Evolutionary conservation across 2,113 vertebrate genomes (phyloP).

Genomic region (Empidonax traillii): DNA sequence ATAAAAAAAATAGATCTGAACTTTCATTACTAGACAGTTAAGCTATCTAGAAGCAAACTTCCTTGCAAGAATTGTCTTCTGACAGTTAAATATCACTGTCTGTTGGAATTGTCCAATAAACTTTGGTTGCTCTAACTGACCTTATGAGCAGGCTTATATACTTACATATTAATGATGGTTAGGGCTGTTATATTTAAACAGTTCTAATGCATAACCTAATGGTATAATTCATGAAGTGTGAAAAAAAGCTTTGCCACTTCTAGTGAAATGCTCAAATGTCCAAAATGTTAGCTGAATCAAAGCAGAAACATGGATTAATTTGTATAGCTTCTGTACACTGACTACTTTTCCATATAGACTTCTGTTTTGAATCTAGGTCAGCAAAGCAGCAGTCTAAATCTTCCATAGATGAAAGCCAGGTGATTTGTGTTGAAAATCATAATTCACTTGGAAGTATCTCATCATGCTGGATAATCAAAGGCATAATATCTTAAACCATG

Average conservation of each 20-base stretch:
- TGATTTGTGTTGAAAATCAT: not conserved
- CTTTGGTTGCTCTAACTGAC: not conserved
- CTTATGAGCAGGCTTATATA: not conserved
- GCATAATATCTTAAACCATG: not conserved
- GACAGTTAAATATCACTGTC: not conserved
- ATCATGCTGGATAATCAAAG: not conserved
- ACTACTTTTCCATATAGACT: not conserved
- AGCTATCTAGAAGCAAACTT: not conserved
- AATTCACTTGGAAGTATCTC: not conserved
- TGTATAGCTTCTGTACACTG: not conserved
- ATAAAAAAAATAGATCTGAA: not conserved
- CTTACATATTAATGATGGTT: not conserved
- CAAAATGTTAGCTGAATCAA: not conserved
- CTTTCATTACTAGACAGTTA: not conserved
- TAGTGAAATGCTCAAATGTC: not conserved
- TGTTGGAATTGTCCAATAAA: not conserved
- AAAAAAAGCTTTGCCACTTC: not conserved
- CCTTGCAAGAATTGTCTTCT: not conserved
- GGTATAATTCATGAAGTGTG: not conserved
- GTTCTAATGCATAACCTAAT: not conserved
- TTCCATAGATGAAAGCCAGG: not conserved
- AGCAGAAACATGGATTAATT: not conserved
- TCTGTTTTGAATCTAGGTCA: not conserved
- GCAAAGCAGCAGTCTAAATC: not conserved
- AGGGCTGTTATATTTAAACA: not conserved